phyloP scores from a whole-genome alignment of 2,113 vertebrate genomes.

The Rutilus rutilus region DNA sequence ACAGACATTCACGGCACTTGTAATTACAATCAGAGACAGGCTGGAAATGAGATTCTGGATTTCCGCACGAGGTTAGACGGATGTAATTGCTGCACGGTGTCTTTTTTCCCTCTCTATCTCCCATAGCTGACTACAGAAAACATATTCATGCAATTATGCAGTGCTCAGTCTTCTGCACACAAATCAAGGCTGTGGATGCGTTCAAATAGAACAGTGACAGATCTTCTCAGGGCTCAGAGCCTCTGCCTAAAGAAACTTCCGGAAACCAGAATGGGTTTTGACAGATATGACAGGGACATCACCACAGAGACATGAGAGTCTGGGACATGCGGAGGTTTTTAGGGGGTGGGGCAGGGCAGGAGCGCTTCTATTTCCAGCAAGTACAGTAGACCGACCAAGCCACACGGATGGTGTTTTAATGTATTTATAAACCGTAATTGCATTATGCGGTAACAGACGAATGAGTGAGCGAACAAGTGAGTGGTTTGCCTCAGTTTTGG shows the following conservation, averaged over 20 bases:
- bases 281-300: constrained; percentile 53
- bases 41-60: constrained; percentile 73
- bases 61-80: constrained; percentile 65
- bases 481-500: constrained; percentile 19
- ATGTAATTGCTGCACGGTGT: constrained; percentile 58
- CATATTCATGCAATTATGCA: constrained; percentile 56
- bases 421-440: constrained; percentile 44
- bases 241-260: constrained; percentile 36
- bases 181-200: constrained; percentile 39
- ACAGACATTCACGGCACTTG: constrained; percentile 41
- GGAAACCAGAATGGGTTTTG: constrained; percentile 37
- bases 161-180: constrained; percentile 37
- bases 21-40: constrained; percentile 65
- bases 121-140: constrained; percentile 50
- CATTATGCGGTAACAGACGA: constrained; percentile 31
- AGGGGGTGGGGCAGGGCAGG: neutral
- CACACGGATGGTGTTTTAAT: constrained; percentile 35
- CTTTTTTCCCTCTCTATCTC: constrained; percentile 51
- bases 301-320: constrained; percentile 40
- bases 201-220: constrained; percentile 48
- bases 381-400: constrained; percentile 19
- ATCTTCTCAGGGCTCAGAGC: constrained; percentile 28
- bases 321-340: constrained; percentile 18
- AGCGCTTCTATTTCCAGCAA: constrained; percentile 27
- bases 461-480: constrained; percentile 5